Percentiles rank a stretch among this genome's conserved stretches.
phyloP scores from a whole-genome alignment of 1,140 invertebrate genomes.

The Halyomorpha halys region DNA sequence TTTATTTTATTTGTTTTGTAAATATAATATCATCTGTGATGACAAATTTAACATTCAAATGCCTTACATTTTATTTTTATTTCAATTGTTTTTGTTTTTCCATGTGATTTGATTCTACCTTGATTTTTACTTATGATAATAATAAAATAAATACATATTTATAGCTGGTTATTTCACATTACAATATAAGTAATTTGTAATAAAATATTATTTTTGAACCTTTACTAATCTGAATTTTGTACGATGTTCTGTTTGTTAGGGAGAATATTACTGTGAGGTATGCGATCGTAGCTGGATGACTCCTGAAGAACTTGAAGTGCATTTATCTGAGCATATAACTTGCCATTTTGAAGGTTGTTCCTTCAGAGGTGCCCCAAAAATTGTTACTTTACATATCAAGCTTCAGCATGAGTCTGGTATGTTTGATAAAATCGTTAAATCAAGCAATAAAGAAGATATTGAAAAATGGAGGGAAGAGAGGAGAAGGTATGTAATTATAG shows the following conservation, averaged over 20 bases:
- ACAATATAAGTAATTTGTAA: not conserved
- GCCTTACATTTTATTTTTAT: not conserved
- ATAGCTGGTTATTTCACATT: conserved; percentile 18
- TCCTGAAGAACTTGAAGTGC: conserved; percentile 46
- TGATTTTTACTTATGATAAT: conserved; percentile 3
- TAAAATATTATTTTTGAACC: not conserved
- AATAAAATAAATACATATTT: not conserved
- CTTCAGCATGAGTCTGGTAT: conserved; percentile 70
- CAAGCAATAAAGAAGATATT: conserved; percentile 67
- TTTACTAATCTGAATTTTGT: not conserved
- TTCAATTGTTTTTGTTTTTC: not conserved
- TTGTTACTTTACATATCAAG: conserved; percentile 66
- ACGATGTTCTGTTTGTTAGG: conserved; percentile 21
- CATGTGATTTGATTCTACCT: not conserved
- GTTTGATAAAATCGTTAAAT: conserved; percentile 59
- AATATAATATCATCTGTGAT: not conserved
- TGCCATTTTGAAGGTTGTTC: conserved; percentile 71
- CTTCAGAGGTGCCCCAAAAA: conserved; percentile 64
- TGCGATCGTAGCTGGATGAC: conserved; percentile 62
- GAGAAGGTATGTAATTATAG: conserved; percentile 43
- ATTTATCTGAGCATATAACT: conserved; percentile 55
- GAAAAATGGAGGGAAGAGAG: conserved; percentile 70
- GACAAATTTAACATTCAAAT: not conserved
- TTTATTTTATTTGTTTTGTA: not conserved
- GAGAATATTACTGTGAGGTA: conserved; percentile 52